A percentile compares a stretch with the other conserved stretches of the same genome.
Evolutionary conservation across 2,113 vertebrate genomes (phyloP).

Genomic region (Chroicocephalus ridibundus): DNA sequence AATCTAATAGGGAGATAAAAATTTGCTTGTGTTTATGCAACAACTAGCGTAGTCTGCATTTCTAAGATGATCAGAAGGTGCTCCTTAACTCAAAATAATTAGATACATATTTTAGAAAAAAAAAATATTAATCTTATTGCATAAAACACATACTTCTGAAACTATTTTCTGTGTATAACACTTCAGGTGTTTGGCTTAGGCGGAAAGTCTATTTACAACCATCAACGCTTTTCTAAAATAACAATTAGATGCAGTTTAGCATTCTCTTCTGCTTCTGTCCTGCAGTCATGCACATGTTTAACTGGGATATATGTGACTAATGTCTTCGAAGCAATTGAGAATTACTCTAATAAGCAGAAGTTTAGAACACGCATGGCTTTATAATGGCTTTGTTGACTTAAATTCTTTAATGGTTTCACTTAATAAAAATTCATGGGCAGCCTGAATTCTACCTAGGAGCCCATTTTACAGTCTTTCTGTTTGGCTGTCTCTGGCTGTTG

Average conservation of each 20-base stretch:
- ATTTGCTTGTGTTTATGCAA: background rate
- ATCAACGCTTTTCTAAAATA: background rate
- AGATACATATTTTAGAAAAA: background rate
- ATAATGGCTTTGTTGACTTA: background rate
- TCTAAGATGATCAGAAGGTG: background rate
- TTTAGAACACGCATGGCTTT: background rate
- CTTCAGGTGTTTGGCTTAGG: background rate
- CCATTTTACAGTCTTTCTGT: background rate
- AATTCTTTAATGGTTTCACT: background rate
- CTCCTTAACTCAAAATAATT: background rate
- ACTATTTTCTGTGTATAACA: background rate
- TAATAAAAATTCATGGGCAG: background rate
- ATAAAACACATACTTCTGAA: background rate
- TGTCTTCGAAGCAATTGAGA: background rate
- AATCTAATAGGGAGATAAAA: constrained; percentile 7
- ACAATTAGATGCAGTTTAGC: background rate
- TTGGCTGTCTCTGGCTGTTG: background rate
- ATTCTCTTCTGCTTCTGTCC: background rate
- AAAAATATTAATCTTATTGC: background rate
- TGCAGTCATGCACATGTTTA: background rate
- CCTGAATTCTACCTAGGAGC: background rate
- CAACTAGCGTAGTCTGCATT: background rate
- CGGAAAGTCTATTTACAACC: background rate
- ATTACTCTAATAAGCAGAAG: background rate
- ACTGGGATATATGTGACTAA: background rate